These are phyloP conservation scores for Pollachius pollachius DNA, from an alignment of 2,113 vertebrate species.

Conservation along the genomic window DNA sequence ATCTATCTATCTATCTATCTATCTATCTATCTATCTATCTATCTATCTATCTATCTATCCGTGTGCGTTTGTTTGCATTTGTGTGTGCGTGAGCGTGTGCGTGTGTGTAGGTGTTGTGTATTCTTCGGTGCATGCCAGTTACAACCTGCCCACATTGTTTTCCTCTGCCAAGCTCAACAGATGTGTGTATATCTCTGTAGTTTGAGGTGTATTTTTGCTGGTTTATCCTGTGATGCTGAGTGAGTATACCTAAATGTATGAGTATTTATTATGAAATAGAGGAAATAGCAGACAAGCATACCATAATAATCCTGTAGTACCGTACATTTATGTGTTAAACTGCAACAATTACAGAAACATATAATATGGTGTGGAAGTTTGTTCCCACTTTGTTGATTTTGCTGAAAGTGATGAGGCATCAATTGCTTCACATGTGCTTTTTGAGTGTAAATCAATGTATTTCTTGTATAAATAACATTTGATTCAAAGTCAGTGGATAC, in stretches of 20 bases:
- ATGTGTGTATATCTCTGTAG: conserved; percentile 11
- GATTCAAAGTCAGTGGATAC: no score
- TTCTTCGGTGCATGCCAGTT: background rate
- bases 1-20: background rate
- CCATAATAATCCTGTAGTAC: background rate
- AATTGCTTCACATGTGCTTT: no score
- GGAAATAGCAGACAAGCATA: background rate
- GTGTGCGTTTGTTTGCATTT: conserved; percentile 7
- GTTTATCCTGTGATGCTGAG: conserved; percentile 22
- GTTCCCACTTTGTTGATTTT: no score
- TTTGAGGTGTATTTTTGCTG: no score
- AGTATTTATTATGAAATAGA: background rate
- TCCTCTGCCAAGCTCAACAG: conserved; percentile 42
- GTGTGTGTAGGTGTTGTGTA: background rate
- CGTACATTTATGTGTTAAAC: no score
- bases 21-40: conserved; percentile 1
- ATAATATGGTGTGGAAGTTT: no score
- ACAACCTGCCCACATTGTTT: conserved; percentile 15
- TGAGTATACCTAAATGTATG: conserved; percentile 36
- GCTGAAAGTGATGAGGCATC: no score
- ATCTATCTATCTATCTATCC: background rate
- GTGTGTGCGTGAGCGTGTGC: conserved; percentile 1
- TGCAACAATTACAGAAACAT: no score
- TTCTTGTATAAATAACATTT: no score
- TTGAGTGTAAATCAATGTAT: no score